Base-by-base conservation (phyloP, 2,113 vertebrate genomes). In the Megalops atlanticus region DNA sequence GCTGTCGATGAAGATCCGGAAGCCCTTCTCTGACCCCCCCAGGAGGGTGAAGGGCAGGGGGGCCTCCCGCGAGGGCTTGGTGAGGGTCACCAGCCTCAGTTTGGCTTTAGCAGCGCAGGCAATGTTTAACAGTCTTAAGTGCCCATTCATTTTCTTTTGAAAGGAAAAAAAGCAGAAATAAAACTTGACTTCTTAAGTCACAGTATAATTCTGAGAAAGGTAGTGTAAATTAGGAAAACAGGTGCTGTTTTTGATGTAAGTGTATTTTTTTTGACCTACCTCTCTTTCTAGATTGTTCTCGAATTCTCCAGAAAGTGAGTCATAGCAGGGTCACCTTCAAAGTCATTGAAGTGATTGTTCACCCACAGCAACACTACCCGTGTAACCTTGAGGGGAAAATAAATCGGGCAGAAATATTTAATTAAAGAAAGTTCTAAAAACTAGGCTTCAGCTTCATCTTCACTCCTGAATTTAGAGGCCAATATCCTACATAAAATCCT, bases 341-440 rank as follows among this genome's bases (percentile, higher is more conserved):
- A 99, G 95, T 99, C 98, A 86, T 99, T 99, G 93, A 99, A 99
- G 94, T 99, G 98, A 96, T 99, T 99, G 95, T 99, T 99, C 87
- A 99, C 98, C 98, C 98, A 99, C 89, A 99, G 93, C 92, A 99
- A 93, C 89, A 99, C 98, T 93, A 99, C 98, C 94, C 98, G 97
- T 93, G 98, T 99, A 92, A 99, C 98, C 98, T 99, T 91, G 49
- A 90, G 88, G 83, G 81, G 79, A 43, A 80, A 79, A 85, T 47
- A 24, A 47, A 54, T 16, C 40, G 24, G 38, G 8, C 16, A 12
- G 45, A 49, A 16, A 14, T 36, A 12, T 38, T 38, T 18, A 31
- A 31, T 1, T 54, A n/a, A 52, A 52, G 27, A 35, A 18, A 31
- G 0, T 18, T 36, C 43, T 27, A 72, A 71, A 49, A 5, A 39